Conservation (phyloP, 2,888 invertebrate genomes). For the Aleiodes testaceus region DNA sequence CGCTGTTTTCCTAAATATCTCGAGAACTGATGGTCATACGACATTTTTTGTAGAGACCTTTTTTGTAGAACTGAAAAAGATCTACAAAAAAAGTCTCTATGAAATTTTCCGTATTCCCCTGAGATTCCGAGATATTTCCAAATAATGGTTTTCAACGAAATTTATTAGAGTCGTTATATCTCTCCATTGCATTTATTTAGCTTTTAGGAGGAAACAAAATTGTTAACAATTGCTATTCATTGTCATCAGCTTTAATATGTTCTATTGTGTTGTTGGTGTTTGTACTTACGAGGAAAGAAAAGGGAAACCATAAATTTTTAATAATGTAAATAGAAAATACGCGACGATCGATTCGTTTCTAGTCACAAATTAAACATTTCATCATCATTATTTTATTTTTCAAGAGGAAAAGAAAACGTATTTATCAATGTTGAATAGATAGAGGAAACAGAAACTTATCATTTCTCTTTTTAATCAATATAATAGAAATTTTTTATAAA, state of each 20-base stretch:
- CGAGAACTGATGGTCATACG: no score
- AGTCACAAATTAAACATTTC: conserved; percentile 28
- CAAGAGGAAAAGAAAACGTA: conserved; percentile 3
- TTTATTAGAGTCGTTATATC: no score
- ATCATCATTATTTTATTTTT: neutral
- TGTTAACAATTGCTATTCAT: conserved; percentile 2
- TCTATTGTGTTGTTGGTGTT: conserved; percentile 27
- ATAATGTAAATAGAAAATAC: conserved; percentile 4
- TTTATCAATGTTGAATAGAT: conserved; percentile 26
- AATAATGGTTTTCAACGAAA: neutral
- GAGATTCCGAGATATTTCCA: neutral
- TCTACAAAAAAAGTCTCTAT: no score
- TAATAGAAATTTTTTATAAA: conserved; percentile 21
- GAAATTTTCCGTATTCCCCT: no score
- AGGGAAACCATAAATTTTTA: neutral
- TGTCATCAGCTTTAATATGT: conserved; percentile 13
- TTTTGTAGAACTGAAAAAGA: no score
- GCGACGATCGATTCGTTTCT: conserved; percentile 1
- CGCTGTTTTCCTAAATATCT: no score
- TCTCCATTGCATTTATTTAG: conserved; percentile 16
- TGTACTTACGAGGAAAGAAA: conserved; percentile 11
- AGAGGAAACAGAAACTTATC: neutral
- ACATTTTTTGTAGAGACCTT: no score
- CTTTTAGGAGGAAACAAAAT: conserved; percentile 6
- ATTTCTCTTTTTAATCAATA: conserved; percentile 3